Percentiles rank a stretch among this genome's conserved stretches.
These are phyloP conservation scores for Erpetoichthys calabaricus DNA, from an alignment of 2,797 vertebrate genomes.

Conservation along the genomic window DNA sequence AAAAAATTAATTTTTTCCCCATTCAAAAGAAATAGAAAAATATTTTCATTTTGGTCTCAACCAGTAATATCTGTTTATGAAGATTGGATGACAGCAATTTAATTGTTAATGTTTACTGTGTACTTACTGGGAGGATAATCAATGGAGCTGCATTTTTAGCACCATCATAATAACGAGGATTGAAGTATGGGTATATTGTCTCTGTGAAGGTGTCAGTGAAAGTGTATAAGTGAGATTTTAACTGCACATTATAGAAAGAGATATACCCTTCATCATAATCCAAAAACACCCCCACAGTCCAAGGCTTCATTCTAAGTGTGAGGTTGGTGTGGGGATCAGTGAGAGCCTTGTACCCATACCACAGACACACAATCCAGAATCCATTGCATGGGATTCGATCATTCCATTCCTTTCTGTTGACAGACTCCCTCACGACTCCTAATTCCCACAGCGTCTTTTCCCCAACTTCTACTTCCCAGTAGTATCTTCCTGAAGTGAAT, in stretches of 20 bases:
- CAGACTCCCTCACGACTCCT: conserved; percentile 15
- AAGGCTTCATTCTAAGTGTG: conserved; percentile 13
- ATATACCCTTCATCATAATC: conserved; percentile 33
- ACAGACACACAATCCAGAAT: conserved; percentile 35
- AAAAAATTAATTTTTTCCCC: too few relatives aligned
- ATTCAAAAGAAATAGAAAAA: too few relatives aligned
- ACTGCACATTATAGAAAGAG: conserved; percentile 34
- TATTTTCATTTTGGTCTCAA: too few relatives aligned
- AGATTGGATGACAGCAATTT: too few relatives aligned
- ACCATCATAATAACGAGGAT: conserved; percentile 20
- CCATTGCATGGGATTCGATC: conserved; percentile 26
- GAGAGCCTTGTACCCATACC: conserved; percentile 21
- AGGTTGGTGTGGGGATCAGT: conserved; percentile 8
- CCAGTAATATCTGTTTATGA: too few relatives aligned
- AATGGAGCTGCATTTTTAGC: conserved; percentile 16
- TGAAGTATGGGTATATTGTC: conserved; percentile 14
- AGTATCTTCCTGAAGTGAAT: conserved; percentile 11
- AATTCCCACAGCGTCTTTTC: conserved; percentile 19
- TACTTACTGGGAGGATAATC: conserved; percentile 23
- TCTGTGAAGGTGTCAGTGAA: conserved; percentile 20
- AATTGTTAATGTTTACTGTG: too few relatives aligned
- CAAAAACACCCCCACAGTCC: conserved; percentile 35
- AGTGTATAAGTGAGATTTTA: conserved; percentile 30
- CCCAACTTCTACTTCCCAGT: conserved; percentile 21
- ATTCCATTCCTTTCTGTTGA: conserved; percentile 4